Evolutionary conservation across 2,888 invertebrate species (phyloP).

Genomic region (Harpagoxenus sublaevis): DNA sequence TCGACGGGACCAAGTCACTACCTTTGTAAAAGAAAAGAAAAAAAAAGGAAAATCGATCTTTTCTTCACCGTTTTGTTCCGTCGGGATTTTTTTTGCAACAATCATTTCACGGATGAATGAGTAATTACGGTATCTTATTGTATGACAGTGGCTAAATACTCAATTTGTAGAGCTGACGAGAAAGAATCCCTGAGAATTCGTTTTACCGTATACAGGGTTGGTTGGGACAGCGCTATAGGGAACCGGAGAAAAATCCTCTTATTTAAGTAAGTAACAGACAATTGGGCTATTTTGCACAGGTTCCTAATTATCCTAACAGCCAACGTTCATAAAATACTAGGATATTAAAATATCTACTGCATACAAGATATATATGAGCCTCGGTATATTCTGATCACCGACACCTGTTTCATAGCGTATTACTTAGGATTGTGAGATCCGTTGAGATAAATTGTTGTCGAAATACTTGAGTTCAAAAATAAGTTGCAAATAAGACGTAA

Average conservation of each 20-base stretch:
- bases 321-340: neutral
- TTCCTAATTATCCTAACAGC: neutral
- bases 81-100: neutral
- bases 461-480: neutral
- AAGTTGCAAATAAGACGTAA: neutral
- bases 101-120: neutral
- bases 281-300: neutral
- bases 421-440: neutral
- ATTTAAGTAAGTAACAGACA: neutral
- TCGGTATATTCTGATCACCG: neutral
- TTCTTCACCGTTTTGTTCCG: neutral
- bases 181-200: neutral
- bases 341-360: neutral
- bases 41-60: neutral
- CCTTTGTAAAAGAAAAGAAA: neutral
- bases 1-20: neutral
- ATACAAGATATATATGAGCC: neutral
- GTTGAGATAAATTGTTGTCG: neutral
- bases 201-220: neutral
- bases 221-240: neutral
- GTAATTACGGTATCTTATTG: neutral
- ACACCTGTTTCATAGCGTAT: neutral
- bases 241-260: neutral
- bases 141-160: neutral
- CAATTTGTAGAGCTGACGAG: constrained; percentile 4